Evolutionary conservation across 2,113 vertebrate genomes (phyloP).

Genomic region (rat (Rattus norvegicus)): GRCr8 NC_086024.1:127977501-127978000

Average conservation of each 20-base stretch:
- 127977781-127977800: slow-evolving; percentile 30
- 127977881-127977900: slow-evolving; percentile 12
- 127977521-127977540: not conserved
- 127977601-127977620: not conserved
- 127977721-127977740: not conserved
- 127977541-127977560: not conserved
- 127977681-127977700: not conserved
- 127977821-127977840: slow-evolving; percentile 34
- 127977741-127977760: slow-evolving; percentile 9
- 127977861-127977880: not conserved
- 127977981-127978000: slow-evolving; percentile 32
- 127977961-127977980: slow-evolving; percentile 33
- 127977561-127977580: not conserved
- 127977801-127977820: slow-evolving; percentile 33
- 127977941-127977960: slow-evolving; percentile 11
- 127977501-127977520: not conserved
- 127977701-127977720: not conserved
- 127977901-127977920: slow-evolving; percentile 30
- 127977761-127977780: not conserved
- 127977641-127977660: not conserved
- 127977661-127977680: not conserved
- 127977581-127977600: not conserved
- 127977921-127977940: slow-evolving; percentile 1
- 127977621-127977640: not conserved
- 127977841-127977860: slow-evolving; percentile 4